Conservation (phyloP, 2,797 vertebrate genomes). For the Bradypus variegatus region DNA sequence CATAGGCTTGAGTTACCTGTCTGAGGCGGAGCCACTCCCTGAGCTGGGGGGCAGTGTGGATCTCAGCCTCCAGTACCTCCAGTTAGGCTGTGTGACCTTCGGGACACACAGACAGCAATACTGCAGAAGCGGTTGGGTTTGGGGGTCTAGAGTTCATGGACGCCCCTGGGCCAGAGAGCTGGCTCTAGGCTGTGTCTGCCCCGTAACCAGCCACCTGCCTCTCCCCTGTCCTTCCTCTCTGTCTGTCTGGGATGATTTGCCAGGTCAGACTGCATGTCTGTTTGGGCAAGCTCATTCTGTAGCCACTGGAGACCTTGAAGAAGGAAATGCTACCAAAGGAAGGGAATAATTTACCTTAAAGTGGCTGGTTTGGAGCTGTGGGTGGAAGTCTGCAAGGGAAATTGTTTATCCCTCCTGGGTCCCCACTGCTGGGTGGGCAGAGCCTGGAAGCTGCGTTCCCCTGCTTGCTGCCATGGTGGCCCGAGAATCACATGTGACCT, state of each 20-base stretch:
- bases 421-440: not conserved
- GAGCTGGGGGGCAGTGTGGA: not conserved
- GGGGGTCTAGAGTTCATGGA: not conserved
- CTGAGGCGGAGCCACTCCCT: too few relatives aligned
- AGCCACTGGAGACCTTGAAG: not conserved
- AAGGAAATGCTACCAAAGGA: not conserved
- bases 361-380: not conserved
- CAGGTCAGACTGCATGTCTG: not conserved
- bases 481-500: rapidly evolving
- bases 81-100: not conserved
- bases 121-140: not conserved
- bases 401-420: not conserved
- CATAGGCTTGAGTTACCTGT: not conserved
- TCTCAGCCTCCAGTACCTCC: not conserved
- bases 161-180: not conserved
- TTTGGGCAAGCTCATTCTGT: not conserved
- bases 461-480: not conserved
- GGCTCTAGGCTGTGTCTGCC: not conserved
- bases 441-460: not conserved
- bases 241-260: not conserved
- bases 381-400: not conserved
- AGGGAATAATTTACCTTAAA: not conserved
- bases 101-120: not conserved
- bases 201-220: not conserved
- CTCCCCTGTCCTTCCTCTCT: not conserved